A percentile compares a stretch with the other conserved stretches of the same genome.
phyloP scores from a whole-genome alignment of 1,140 invertebrate genomes.

The Brachionus koreanus region DNA sequence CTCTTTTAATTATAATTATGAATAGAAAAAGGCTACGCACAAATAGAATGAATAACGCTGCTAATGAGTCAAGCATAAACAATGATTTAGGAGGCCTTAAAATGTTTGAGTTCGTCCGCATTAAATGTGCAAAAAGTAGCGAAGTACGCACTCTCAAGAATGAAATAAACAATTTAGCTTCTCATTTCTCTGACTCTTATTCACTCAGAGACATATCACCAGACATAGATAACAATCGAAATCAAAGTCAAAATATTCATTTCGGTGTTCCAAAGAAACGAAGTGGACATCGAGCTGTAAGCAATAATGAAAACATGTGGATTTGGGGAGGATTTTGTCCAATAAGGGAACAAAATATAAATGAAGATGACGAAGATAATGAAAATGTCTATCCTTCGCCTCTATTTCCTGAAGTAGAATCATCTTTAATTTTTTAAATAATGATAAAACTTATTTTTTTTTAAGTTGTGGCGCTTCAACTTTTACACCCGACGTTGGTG shows the following conservation, averaged over 20 bases:
- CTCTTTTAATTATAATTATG: slow-evolving; percentile 20
- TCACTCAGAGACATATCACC: not conserved
- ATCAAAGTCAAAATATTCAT: not conserved
- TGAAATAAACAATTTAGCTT: not conserved
- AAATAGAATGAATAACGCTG: not conserved
- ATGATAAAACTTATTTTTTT: not conserved
- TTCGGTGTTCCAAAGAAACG: slow-evolving; percentile 16
- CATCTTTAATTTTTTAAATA: not conserved
- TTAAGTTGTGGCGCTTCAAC: slow-evolving; percentile 42
- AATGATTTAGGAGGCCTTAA: not conserved
- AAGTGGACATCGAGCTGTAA: slow-evolving; percentile 33
- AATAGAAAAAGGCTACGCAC: slow-evolving; percentile 26
- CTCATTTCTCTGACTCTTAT: not conserved
- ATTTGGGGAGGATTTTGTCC: slow-evolving; percentile 45
- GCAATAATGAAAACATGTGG: slow-evolving; percentile 19
- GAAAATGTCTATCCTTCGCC: not conserved
- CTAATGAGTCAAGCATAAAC: not conserved
- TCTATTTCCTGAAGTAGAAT: slow-evolving; percentile 29
- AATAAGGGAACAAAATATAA: not conserved
- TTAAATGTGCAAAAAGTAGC: slow-evolving; percentile 8
- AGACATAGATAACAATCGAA: not conserved
- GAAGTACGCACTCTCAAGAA: not conserved
- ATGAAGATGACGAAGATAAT: slow-evolving; percentile 1
- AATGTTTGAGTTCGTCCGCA: slow-evolving; percentile 25
- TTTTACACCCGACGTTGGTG: slow-evolving; percentile 5